A percentile compares a stretch with the other conserved stretches of the same genome.
phyloP scores from a whole-genome alignment of 2,797 vertebrate species.

The Euthynnus affinis region DNA sequence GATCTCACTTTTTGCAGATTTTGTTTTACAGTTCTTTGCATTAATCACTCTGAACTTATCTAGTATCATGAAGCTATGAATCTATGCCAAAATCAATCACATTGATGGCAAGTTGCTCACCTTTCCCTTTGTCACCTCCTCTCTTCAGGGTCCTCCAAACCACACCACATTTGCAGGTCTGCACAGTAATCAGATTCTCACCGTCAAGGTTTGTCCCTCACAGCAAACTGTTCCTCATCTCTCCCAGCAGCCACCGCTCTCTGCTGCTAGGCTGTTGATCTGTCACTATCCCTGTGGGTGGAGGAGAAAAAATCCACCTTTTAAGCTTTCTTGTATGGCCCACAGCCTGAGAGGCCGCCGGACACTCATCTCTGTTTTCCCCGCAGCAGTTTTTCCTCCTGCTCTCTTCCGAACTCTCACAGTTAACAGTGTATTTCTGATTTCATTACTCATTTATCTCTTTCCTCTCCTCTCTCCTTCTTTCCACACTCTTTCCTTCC shows the following conservation, averaged over 20 bases:
- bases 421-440: slow-evolving; percentile 16
- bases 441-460: slow-evolving; percentile 29
- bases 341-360: slow-evolving; percentile 20
- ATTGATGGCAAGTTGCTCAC: slow-evolving; percentile 16
- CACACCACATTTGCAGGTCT: slow-evolving; percentile 81
- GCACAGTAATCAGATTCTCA: slow-evolving; percentile 90
- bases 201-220: slow-evolving; percentile 86
- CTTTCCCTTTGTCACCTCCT: slow-evolving; percentile 58
- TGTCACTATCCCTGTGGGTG: slow-evolving; percentile 48
- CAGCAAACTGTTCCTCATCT: slow-evolving; percentile 11
- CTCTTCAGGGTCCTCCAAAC: slow-evolving; percentile 82
- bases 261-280: slow-evolving; percentile 59
- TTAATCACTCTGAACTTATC: neutral
- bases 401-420: slow-evolving; percentile 16
- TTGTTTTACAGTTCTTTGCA: slow-evolving; percentile 7
- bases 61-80: neutral
- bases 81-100: neutral
- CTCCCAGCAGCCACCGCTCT: slow-evolving; percentile 51
- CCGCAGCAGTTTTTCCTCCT: slow-evolving; percentile 20
- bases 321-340: slow-evolving; percentile 33
- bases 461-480: slow-evolving; percentile 34
- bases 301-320: slow-evolving; percentile 16
- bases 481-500: slow-evolving; percentile 19
- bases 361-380: slow-evolving; percentile 35
- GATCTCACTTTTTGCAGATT: slow-evolving; percentile 26